Conservation (phyloP, 2,113 vertebrate species). For the Syngnathus scovelli region DNA sequence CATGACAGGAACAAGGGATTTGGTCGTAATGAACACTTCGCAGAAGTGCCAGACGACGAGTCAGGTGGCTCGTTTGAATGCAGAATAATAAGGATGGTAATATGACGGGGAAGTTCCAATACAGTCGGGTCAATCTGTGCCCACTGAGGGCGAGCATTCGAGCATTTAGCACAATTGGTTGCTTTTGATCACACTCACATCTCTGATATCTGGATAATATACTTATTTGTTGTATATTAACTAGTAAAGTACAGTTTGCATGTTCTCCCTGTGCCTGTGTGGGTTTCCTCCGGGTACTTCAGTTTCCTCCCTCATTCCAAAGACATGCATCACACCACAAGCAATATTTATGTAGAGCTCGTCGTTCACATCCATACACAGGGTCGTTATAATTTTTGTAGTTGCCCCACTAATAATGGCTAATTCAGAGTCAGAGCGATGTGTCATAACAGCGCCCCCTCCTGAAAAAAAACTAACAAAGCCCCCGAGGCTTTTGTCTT, state of each 20-base stretch:
- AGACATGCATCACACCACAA: not conserved
- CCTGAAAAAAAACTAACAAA: not conserved
- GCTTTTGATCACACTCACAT: not conserved
- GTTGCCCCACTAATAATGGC: not conserved
- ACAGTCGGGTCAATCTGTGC: not conserved
- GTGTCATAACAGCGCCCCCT: conserved; percentile 14
- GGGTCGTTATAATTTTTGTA: not conserved
- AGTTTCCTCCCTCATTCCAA: too few relatives aligned
- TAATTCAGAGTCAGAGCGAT: conserved; percentile 27
- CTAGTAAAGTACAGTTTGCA: too few relatives aligned
- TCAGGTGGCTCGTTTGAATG: conserved; percentile 54
- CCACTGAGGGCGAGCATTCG: not conserved
- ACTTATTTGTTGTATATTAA: too few relatives aligned
- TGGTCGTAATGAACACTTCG: conserved; percentile 61
- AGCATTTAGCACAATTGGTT: not conserved
- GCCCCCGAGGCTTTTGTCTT: conserved; percentile 56
- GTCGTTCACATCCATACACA: not conserved
- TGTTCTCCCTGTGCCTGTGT: too few relatives aligned
- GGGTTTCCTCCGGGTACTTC: too few relatives aligned
- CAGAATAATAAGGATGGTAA: not conserved
- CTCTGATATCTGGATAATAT: too few relatives aligned
- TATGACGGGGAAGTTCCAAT: not conserved
- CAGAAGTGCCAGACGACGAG: conserved; percentile 21
- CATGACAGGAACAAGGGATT: conserved; percentile 60
- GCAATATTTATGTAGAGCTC: not conserved